phyloP scores from a whole-genome alignment of 2,888 invertebrate species.

The Sphinx pinastri region DNA sequence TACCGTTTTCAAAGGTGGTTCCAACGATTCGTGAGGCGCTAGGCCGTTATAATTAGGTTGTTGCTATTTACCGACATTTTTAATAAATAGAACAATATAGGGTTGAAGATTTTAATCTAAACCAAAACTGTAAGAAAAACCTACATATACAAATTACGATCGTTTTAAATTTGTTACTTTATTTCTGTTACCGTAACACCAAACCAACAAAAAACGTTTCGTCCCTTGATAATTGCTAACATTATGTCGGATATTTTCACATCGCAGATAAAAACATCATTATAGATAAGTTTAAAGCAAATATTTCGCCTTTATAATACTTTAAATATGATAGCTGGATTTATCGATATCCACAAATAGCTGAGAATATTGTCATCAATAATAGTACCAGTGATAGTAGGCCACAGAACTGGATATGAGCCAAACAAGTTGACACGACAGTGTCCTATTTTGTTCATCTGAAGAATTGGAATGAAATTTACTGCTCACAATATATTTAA shows the following conservation, averaged over 20 bases:
- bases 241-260: no score
- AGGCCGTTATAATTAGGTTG: constrained; percentile 13
- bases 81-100: neutral
- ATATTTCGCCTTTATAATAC: no score
- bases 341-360: constrained; percentile 1
- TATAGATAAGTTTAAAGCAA: no score
- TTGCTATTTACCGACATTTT: neutral
- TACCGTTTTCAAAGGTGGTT: constrained; percentile 27
- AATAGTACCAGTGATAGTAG: constrained; percentile 48
- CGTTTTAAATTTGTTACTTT: no score
- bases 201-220: no score
- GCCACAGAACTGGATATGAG: constrained; percentile 48
- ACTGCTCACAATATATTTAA: neutral
- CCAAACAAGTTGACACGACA: constrained; percentile 44
- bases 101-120: neutral
- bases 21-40: constrained; percentile 26
- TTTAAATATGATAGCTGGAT: neutral
- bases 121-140: no score
- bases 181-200: no score
- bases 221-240: no score
- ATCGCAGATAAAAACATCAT: no score
- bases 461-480: neutral
- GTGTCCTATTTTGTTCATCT: constrained; percentile 18
- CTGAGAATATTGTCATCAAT: constrained; percentile 32
- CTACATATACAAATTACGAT: no score